A percentile compares a stretch with the other conserved stretches of the same genome.
Conservation (phyloP, 2,113 vertebrate genomes). For the Trogon melanurus region DNA sequence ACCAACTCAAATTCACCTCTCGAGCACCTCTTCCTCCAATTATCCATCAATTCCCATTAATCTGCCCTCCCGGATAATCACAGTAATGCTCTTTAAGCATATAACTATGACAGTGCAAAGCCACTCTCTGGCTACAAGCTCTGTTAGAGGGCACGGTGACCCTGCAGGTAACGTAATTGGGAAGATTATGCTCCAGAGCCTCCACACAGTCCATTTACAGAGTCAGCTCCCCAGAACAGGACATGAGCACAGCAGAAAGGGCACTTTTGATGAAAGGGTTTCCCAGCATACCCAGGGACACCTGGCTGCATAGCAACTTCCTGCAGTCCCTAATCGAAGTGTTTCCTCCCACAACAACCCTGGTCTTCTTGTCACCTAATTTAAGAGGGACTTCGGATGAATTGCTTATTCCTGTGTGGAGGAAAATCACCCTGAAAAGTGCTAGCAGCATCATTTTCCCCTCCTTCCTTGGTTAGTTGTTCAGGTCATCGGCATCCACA, state of each 20-base stretch:
- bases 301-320: background rate
- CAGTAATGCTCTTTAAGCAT: constrained; percentile 38
- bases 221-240: background rate
- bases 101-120: background rate
- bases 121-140: background rate
- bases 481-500: background rate
- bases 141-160: background rate
- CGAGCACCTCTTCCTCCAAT: background rate
- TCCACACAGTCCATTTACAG: background rate
- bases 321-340: background rate
- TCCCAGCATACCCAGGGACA: background rate
- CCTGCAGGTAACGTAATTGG: background rate
- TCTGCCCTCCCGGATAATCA: background rate
- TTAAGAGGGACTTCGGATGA: background rate
- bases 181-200: background rate
- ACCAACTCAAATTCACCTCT: background rate
- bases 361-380: background rate
- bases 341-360: background rate
- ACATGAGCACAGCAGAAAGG: background rate
- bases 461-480: background rate
- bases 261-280: background rate
- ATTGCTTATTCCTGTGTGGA: background rate
- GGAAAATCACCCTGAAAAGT: background rate
- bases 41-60: constrained; percentile 4
- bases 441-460: background rate